These are phyloP conservation scores for Aythya baeri DNA, from an alignment of 2,113 vertebrate species.

Conservation along the genomic window DNA sequence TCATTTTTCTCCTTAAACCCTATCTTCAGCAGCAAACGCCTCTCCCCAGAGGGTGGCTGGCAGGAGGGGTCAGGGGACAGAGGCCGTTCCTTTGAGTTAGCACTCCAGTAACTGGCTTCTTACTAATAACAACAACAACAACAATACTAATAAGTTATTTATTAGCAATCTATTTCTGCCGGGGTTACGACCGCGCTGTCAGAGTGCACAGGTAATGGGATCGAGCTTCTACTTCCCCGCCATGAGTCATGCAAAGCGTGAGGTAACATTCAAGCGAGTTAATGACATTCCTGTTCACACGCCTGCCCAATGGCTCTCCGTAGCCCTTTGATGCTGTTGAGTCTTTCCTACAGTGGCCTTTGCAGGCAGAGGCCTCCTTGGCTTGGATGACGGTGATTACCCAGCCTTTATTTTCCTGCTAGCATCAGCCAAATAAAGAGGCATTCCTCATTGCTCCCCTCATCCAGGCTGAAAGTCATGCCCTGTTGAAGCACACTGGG, in stretches of 20 bases:
- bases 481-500: not conserved
- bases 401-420: not conserved
- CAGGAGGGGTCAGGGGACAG: not conserved
- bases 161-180: constrained; percentile 1
- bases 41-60: not conserved
- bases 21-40: constrained; percentile 9
- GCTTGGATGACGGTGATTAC: not conserved
- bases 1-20: constrained; percentile 51
- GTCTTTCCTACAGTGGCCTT: not conserved
- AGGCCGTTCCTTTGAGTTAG: not conserved
- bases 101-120: not conserved
- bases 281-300: not conserved
- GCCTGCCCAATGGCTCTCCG: not conserved
- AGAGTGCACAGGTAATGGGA: not conserved
- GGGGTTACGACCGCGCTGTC: not conserved
- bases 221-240: not conserved
- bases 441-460: not conserved
- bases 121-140: not conserved
- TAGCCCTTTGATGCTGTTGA: not conserved
- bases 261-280: not conserved
- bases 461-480: not conserved
- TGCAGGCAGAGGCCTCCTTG: not conserved
- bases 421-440: not conserved
- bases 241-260: not conserved
- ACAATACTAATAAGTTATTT: constrained; percentile 13